Evolutionary conservation across 2,113 vertebrate species (phyloP), one percentile per base, ranked within the genome.

Genomic region (Bufo bufo): DNA sequence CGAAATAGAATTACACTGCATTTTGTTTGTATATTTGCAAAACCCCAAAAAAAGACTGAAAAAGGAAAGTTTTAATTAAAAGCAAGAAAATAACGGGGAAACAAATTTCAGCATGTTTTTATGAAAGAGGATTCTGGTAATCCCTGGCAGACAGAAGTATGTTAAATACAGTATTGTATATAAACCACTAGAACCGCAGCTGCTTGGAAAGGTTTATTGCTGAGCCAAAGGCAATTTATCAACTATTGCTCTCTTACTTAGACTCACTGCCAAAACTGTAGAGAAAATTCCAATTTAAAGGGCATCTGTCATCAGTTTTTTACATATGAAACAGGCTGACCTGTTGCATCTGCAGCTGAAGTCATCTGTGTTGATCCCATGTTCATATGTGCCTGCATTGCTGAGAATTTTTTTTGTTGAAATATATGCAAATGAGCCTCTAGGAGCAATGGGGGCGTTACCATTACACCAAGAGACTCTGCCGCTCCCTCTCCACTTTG

Each of bases 131-230:
- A 11, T 83, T 71, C 16, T n/a, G 33, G 17, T 45, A 58, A 80
- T 33, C n/a, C 52, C 47, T 66, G 47, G 19, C n/a, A 12, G 1
- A 47, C 43, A 50, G 19, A 52, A 50, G 81, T 54, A 84, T 84
- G 69, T 71, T 84, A 84, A 84, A 69, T 33, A 84, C 82, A 71
- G 65, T 16, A 84, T 49, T 69, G n/a, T 52, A 23, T 63, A 69
- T 54, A 69, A 84, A 54, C 49, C 65, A 69, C 63, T 20, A 49
- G 58, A 49, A 17, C 16, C 45, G 43, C 33, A 65, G 81, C 61
- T 83, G 52, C n/a, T 54, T 58, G 77, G 52, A 43, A 56, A 81
- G 78, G 33, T 33, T 56, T 58, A 80, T 17, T 43, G 47, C 81
- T 84, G 47, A 52, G 47, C 47, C 19, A 3, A n/a, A 16, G 61